Conservation (phyloP, 2,797 vertebrate species). For the Rallus crepitans region DNA sequence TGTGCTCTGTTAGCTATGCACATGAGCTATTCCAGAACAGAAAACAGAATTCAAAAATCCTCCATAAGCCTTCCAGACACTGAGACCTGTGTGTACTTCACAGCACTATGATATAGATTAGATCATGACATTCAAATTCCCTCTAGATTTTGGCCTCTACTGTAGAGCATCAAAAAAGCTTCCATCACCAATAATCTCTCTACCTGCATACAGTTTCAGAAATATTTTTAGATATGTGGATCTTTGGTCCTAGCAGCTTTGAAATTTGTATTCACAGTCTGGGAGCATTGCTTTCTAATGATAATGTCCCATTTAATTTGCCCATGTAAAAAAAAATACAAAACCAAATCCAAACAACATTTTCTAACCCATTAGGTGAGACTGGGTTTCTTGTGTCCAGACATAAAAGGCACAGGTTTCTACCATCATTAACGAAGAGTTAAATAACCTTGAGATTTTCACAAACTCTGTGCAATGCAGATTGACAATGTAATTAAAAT, state of each 20-base stretch:
- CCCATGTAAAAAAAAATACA: background rate
- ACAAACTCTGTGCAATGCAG: background rate
- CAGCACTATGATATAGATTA: background rate
- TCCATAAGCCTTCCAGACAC: background rate
- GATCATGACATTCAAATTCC: background rate
- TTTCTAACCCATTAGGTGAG: background rate
- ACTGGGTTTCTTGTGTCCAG: background rate
- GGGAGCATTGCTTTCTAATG: background rate
- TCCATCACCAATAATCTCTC: background rate
- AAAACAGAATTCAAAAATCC: background rate
- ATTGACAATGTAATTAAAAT: slow-evolving; percentile 41
- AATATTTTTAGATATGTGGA: background rate
- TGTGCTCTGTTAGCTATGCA: background rate
- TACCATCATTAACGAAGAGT: background rate
- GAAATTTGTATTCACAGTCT: background rate
- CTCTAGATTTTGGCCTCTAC: background rate
- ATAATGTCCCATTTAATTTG: background rate
- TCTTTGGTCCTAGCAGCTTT: background rate
- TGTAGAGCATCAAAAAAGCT: background rate
- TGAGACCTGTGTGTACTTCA: background rate
- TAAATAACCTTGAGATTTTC: slow-evolving; percentile 45
- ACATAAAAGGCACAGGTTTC: background rate
- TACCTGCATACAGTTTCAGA: background rate
- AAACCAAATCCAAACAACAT: background rate
- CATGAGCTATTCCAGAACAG: background rate